These are phyloP conservation scores for Paradoxurus hermaphroditus DNA, from an alignment of 2,113 vertebrate species.

Conservation along the genomic window DNA sequence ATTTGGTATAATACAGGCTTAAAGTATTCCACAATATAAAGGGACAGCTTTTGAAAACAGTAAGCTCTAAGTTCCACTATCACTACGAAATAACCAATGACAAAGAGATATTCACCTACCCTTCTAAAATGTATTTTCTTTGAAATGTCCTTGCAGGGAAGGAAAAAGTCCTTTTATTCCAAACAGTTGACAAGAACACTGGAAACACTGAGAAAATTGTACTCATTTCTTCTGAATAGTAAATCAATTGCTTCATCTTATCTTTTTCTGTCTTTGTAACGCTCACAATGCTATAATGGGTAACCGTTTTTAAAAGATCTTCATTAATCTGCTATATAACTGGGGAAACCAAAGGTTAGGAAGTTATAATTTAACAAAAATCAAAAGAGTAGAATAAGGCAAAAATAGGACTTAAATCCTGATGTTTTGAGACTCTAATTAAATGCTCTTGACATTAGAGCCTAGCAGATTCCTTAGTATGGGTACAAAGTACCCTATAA, in stretches of 20 bases:
- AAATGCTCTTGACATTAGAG: not conserved
- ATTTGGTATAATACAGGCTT: not conserved
- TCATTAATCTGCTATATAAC: slow-evolving; percentile 11
- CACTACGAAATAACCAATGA: not conserved
- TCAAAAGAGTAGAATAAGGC: not conserved
- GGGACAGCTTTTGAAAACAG: not conserved
- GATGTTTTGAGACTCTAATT: not conserved
- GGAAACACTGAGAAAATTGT: slow-evolving; percentile 24
- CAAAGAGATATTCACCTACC: not conserved
- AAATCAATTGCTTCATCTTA: slow-evolving; percentile 37
- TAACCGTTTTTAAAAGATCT: not conserved
- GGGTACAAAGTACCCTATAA: not conserved
- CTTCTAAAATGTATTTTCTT: slow-evolving; percentile 27
- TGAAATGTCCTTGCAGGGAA: not conserved
- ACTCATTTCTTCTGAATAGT: slow-evolving; percentile 44
- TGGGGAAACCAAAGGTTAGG: not conserved
- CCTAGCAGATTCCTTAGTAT: not conserved
- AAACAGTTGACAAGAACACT: slow-evolving; percentile 41
- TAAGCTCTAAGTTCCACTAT: not conserved
- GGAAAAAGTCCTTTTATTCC: slow-evolving; percentile 15
- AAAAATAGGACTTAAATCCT: slow-evolving; percentile 19
- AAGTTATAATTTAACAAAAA: slow-evolving; percentile 22
- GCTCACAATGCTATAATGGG: not conserved
- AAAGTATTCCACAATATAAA: not conserved
- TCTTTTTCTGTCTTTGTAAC: slow-evolving; percentile 7